phyloP scores from a whole-genome alignment of 2,113 vertebrate genomes.

The Daubentonia madagascariensis region DNA sequence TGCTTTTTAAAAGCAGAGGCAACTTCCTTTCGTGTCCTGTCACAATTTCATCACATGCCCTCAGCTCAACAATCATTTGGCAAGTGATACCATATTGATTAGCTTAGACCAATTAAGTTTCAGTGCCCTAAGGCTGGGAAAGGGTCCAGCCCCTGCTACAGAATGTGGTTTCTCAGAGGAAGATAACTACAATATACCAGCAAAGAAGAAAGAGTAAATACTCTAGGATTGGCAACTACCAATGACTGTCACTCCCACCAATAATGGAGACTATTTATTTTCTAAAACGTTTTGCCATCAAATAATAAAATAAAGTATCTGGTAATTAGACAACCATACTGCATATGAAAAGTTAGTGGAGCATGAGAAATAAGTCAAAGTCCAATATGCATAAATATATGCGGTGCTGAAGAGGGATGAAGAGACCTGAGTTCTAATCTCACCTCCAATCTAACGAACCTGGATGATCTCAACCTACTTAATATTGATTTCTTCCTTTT shows the following conservation, averaged over 20 bases:
- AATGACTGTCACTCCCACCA: not conserved
- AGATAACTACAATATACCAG: not conserved
- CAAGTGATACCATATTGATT: not conserved
- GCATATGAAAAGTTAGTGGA: not conserved
- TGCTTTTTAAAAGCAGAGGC: not conserved
- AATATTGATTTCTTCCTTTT: not conserved
- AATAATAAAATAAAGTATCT: not conserved
- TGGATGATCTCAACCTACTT: not conserved
- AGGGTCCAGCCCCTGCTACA: not conserved
- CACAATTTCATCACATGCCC: not conserved
- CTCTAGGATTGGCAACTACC: not conserved
- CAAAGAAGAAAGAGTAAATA: not conserved
- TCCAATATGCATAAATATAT: too few species aligned
- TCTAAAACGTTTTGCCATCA: not conserved
- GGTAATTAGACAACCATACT: not conserved
- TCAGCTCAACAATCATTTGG: not conserved
- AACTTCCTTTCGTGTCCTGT: not conserved
- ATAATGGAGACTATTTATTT: not conserved
- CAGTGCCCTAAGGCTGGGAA: not conserved
- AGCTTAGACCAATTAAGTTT: not conserved
- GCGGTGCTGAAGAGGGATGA: not conserved
- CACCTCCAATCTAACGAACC: not conserved
- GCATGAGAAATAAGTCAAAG: not conserved
- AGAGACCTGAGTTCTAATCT: not conserved
- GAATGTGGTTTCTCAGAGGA: not conserved